A percentile compares a stretch with the other conserved stretches of the same genome.
Conservation (phyloP, 2,113 vertebrate species). For the Candoia aspera region DNA sequence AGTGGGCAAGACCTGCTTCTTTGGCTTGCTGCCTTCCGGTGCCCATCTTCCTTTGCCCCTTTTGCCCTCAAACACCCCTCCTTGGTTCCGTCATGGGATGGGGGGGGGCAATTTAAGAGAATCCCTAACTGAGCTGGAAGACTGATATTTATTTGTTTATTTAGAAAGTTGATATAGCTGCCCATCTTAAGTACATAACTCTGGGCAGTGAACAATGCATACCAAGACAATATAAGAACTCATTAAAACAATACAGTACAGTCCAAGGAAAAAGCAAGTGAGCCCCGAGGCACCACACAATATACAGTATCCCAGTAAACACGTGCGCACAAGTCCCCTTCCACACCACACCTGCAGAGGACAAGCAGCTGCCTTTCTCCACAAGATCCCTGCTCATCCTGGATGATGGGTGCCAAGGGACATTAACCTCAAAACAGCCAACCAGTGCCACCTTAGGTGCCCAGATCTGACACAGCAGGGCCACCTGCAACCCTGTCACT, state of each 20-base stretch:
- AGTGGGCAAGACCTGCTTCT: background rate
- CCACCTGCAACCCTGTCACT: conserved; percentile 48
- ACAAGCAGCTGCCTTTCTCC: too few relatives aligned
- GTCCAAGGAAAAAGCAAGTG: background rate
- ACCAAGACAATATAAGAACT: background rate
- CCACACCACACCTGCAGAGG: background rate
- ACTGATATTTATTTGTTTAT: background rate
- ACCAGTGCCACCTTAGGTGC: conserved; percentile 18
- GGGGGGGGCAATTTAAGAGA: background rate
- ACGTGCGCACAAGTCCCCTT: background rate
- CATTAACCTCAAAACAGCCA: background rate
- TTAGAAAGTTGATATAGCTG: background rate
- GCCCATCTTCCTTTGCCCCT: background rate
- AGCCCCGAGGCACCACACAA: background rate
- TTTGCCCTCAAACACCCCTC: background rate
- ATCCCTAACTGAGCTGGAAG: background rate
- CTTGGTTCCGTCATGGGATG: background rate
- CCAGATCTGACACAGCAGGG: background rate
- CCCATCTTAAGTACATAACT: background rate
- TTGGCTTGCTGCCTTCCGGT: background rate
- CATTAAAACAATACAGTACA: background rate
- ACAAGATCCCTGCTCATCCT: background rate
- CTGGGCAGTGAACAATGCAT: background rate
- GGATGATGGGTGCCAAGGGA: background rate
- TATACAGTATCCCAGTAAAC: background rate